Base-by-base conservation (phyloP, 2,797 vertebrate species). In the Amazona ochrocephala region DNA sequence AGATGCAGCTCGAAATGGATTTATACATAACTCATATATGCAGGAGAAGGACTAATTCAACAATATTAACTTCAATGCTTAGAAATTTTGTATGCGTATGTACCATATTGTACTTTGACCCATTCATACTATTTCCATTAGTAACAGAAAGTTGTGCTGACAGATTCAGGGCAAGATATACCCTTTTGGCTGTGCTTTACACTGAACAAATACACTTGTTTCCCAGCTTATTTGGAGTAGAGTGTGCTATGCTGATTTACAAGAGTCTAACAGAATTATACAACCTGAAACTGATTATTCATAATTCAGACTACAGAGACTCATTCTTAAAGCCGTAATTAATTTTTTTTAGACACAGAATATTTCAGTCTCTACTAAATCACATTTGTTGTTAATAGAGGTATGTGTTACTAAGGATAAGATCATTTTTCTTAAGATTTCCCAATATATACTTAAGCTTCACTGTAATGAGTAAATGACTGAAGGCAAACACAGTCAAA, bases 1-100 rank as follows among this genome's bases (percentile, higher is more conserved):
- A 68, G 3, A 44, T 67, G 5, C 1, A 0, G 3, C 65, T 72
- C 1, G 0, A 91, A 77, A 64, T n/a, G 3, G 4, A 14, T 60
- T 76, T 12, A 19, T 44, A 16, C 18, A 42, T 44, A 47, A 47
- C 20, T 41, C 32, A 29, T 32, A 20, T 15, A 67, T 3, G 3
- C 8, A 60, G 24, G 17, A 84, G 48, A 90, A 75, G 19, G 26
- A 83, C 44, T 37, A 92, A 78, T 8, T 90, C 17, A 37, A 34
- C 34, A 6, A 17, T 84, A 62, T 51, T 44, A 71, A 77, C 8
- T 71, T 80, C 37, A 60, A 2, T 24, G 32, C 5, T 87, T 34
- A 37, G 17, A 53, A 8, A 18, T 67, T 86, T 80, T 77, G 13
- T 24, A 15, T 12, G 34, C 26, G 48, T 13, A 7, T n/a, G 23